These are phyloP conservation scores for Onychomys torridus DNA, from an alignment of 2,797 vertebrate genomes.

Conservation along the genomic window DNA sequence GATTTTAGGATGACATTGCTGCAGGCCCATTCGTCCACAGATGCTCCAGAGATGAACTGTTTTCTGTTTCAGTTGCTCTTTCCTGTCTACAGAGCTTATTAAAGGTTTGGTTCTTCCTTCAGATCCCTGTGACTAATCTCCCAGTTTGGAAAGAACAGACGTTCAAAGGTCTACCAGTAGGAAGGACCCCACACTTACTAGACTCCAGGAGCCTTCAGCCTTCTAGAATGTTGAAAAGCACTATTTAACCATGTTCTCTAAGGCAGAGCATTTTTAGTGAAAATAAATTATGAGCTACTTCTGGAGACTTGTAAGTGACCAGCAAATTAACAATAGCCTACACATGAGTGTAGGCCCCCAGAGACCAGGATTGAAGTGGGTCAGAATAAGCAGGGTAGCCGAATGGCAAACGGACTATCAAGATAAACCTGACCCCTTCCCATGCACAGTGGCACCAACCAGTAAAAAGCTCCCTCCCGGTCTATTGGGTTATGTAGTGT, in stretches of 20 bases:
- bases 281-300: constrained; percentile 64
- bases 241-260: constrained; percentile 55
- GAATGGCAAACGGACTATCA: background rate
- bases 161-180: constrained; percentile 39
- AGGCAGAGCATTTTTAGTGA: constrained; percentile 37
- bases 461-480: constrained; percentile 16
- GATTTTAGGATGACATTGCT: background rate
- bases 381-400: background rate
- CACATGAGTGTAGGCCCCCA: background rate
- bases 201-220: constrained; percentile 17
- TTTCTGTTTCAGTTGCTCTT: constrained; percentile 3
- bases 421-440: constrained; percentile 23
- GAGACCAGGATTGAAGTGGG: background rate
- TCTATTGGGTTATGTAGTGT: background rate
- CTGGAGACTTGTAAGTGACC: constrained; percentile 46
- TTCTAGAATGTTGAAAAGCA: constrained; percentile 33
- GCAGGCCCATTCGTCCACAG: constrained; percentile 18
- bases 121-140: constrained; percentile 55
- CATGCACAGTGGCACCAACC: background rate
- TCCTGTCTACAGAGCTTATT: constrained; percentile 58
- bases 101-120: constrained; percentile 55
- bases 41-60: background rate
- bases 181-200: constrained; percentile 27
- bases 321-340: constrained; percentile 62
- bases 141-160: constrained; percentile 50